Evolutionary conservation across 2,888 invertebrate species (phyloP), one percentile per base, ranked within the genome.

Genomic region (Acrobasis consociella): DNA sequence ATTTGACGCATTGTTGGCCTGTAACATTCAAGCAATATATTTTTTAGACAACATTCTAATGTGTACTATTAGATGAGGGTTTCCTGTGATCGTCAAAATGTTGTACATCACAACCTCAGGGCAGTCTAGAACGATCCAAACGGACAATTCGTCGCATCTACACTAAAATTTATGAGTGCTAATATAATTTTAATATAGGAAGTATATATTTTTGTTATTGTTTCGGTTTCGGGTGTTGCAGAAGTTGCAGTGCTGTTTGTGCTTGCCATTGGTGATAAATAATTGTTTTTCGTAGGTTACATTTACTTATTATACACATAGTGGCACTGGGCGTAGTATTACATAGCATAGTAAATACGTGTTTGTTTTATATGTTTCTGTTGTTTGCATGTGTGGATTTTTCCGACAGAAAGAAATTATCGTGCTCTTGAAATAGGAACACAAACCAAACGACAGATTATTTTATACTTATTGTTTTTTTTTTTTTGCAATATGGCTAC

Each of bases 401-500:
- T 56, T 49, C 62, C 66, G 67, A 71, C 68, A 68, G 63, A 63
- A 52, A 49, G 52, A 65, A 70, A 68, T 61, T 67, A 66, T 67
- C 68, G 69, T 70, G 66, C 69, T 70, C 66, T 68, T 59, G 16
- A 59, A 66, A 68, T 65, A 17, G 16, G 17, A 16, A 46, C 64
- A 66, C 64, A 49, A 51, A 58, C 49, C 31, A 58, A 59, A 46
- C 59, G 61, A 64, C 61, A n/a, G 62, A 65, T 56, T 53, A 65
- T 67, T 60, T 56, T 53, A 65, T 67, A 59, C 22, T 2, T 65
- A 31, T 67, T 61, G 53, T 62, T 62, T 64, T 66, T 66, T 66
- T 66, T 69, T 71, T 65, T 69, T 69, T 75, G 72, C 69, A 62
- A 71, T 71, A 68, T 63, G 58, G 55, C 65, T 64, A 67, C 65